phyloP scores from a whole-genome alignment of 2,888 invertebrate species.

The Drosophila pseudotakahashii region DNA sequence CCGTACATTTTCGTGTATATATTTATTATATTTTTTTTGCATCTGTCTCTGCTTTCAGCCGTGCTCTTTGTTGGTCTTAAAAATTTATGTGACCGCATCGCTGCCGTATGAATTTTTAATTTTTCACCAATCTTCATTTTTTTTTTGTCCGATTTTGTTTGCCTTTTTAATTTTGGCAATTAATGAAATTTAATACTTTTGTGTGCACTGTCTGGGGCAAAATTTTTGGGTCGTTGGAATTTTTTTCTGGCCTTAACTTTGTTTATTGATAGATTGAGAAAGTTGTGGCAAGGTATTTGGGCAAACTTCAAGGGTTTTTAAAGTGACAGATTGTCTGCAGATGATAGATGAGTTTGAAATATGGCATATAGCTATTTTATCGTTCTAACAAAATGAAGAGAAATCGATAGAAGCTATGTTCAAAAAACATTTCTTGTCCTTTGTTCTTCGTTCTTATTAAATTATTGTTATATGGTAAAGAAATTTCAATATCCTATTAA shows the following conservation, averaged over 20 bases:
- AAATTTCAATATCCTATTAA: background rate
- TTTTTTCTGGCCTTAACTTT: slow-evolving; percentile 9
- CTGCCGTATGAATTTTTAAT: slow-evolving; percentile 77
- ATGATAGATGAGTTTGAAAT: slow-evolving; percentile 26
- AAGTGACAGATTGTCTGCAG: slow-evolving; percentile 8
- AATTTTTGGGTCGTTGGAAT: slow-evolving; percentile 11
- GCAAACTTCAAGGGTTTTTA: slow-evolving; percentile 3
- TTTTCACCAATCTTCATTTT: slow-evolving; percentile 59
- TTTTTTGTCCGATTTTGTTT: slow-evolving; percentile 22
- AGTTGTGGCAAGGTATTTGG: slow-evolving; percentile 22
- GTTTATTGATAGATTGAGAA: slow-evolving; percentile 29
- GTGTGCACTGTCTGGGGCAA: slow-evolving; percentile 47
- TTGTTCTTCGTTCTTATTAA: no score
- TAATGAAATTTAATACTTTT: slow-evolving; percentile 83
- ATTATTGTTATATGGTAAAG: background rate
- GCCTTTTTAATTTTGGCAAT: slow-evolving; percentile 71
- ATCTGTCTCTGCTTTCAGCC: slow-evolving; percentile 47
- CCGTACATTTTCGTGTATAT: slow-evolving; percentile 24
- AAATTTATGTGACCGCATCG: slow-evolving; percentile 77
- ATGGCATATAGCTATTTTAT: background rate
- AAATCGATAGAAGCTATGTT: background rate
- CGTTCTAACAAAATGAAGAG: background rate
- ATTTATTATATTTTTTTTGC: slow-evolving; percentile 40
- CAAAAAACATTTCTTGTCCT: no score
- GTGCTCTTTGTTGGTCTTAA: slow-evolving; percentile 54